Percentiles rank a stretch among this genome's conserved stretches.
Conservation (phyloP, 2,888 invertebrate genomes). For the Julus scandinavius region DNA sequence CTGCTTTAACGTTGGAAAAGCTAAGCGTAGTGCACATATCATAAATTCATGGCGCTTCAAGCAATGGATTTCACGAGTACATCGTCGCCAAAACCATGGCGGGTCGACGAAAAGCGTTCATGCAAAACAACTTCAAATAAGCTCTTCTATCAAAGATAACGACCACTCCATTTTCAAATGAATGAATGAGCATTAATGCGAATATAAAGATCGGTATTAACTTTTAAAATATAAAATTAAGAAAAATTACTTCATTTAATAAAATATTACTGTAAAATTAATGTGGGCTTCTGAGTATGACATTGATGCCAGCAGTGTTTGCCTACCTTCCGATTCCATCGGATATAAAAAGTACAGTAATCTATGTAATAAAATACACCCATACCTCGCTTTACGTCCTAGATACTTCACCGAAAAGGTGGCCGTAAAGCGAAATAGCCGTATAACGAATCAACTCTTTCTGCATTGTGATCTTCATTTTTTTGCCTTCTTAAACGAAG, state of each 20-base stretch:
- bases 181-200: not conserved
- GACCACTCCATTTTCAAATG: not conserved
- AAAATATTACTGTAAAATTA: too few species aligned
- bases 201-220: too few species aligned
- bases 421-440: too few species aligned
- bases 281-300: not conserved
- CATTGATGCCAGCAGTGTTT: not conserved
- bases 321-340: not conserved
- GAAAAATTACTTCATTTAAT: too few species aligned
- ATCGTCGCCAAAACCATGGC: not conserved
- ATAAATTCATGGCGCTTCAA: constrained; percentile 30
- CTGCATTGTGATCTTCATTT: too few species aligned
- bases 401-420: too few species aligned
- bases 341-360: not conserved
- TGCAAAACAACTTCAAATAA: not conserved
- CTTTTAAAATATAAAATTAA: not conserved
- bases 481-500: too few species aligned
- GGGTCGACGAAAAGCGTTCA: not conserved
- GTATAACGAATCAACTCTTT: too few species aligned
- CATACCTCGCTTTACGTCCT: too few species aligned
- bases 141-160: not conserved
- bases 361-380: too few species aligned
- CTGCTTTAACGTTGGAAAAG: not conserved
- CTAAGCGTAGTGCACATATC: not conserved
- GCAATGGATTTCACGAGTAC: not conserved